Percentiles rank a stretch among this genome's conserved stretches.
Conservation (phyloP, 2,113 vertebrate genomes). For the Ariopsis seemanni region DNA sequence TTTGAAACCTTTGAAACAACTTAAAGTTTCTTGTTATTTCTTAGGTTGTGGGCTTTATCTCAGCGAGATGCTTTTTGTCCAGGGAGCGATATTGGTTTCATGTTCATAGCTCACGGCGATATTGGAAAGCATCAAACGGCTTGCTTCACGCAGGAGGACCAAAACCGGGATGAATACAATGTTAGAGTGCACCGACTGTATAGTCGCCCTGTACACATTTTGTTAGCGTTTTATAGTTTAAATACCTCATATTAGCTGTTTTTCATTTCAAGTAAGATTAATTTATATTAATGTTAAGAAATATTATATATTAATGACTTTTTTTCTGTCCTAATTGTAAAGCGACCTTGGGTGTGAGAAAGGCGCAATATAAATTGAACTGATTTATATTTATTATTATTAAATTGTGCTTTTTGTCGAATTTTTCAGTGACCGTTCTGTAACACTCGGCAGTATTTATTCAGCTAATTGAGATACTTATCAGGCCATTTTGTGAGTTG, state of each 20-base stretch:
- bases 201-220: not conserved
- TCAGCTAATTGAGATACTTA: not conserved
- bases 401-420: not conserved
- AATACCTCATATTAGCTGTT: not conserved
- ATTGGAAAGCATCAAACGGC: constrained; percentile 18
- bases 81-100: not conserved
- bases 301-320: too few relatives aligned
- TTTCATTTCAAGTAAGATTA: not conserved
- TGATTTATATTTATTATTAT: too few relatives aligned
- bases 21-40: not conserved
- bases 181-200: not conserved
- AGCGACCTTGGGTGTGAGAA: too few relatives aligned
- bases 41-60: not conserved
- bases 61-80: not conserved
- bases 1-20: not conserved
- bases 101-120: constrained; percentile 23
- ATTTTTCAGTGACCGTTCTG: not conserved
- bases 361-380: too few relatives aligned
- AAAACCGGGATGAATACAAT: constrained; percentile 9
- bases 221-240: too few relatives aligned
- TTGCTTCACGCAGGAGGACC: constrained; percentile 12
- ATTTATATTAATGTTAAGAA: too few relatives aligned
- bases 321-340: too few relatives aligned
- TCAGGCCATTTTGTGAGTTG: not conserved
- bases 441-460: not conserved